Evolutionary conservation across 23 tunicate species (phyloP).

Genomic region (Trididemnum miniatum): DNA sequence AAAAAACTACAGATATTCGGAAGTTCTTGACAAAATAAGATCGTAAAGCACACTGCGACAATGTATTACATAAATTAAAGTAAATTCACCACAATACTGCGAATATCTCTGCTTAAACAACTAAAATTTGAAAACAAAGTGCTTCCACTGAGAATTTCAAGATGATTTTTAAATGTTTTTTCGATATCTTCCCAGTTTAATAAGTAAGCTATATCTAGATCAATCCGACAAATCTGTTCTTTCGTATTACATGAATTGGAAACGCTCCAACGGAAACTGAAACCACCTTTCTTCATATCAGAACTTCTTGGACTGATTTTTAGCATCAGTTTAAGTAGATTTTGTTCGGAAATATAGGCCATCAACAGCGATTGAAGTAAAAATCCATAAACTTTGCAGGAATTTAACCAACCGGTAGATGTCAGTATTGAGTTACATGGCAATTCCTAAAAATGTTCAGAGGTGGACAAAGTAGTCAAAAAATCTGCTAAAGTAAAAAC

Average conservation of each 20-base stretch:
- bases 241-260: neutral
- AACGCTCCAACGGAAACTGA: neutral
- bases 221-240: neutral
- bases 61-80: too few species aligned
- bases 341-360: constrained; percentile 12
- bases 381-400: constrained; percentile 15
- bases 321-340: neutral
- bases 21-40: too few species aligned
- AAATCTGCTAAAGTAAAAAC: too few species aligned
- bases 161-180: constrained; percentile 20
- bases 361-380: constrained; percentile 30
- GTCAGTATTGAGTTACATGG: constrained; percentile 24
- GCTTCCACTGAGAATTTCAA: constrained; percentile 14
- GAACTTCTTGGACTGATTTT: neutral
- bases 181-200: constrained; percentile 43
- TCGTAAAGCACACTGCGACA: too few species aligned
- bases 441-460: constrained; percentile 46
- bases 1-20: too few species aligned
- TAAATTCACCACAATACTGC: neutral
- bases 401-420: constrained; percentile 21
- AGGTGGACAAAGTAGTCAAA: too few species aligned
- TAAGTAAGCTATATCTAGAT: constrained; percentile 20
- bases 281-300: neutral
- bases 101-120: neutral
- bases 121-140: neutral